Conservation (phyloP, 2,888 invertebrate genomes). For the Heliconius hortense region DNA sequence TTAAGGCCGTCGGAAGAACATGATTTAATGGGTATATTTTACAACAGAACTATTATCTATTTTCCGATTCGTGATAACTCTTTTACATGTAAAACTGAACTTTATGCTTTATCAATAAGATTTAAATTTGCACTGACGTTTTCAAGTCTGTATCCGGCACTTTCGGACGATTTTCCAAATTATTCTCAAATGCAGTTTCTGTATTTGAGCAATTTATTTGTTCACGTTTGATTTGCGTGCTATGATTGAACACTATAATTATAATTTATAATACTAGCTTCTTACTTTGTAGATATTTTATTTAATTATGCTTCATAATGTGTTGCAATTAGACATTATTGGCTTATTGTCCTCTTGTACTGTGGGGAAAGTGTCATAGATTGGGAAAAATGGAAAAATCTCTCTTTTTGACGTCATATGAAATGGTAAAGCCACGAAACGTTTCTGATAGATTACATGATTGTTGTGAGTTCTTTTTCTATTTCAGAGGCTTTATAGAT, state of each 20-base stretch:
- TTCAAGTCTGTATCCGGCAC: slow-evolving; percentile 50
- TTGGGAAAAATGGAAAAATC: not conserved
- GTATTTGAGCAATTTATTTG: slow-evolving; percentile 32
- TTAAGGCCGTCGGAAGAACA: slow-evolving; percentile 72
- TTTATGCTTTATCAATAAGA: slow-evolving; percentile 29
- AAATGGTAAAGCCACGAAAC: not conserved
- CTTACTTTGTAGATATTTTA: not conserved
- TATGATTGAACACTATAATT: slow-evolving; percentile 29
- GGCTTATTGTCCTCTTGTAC: not conserved
- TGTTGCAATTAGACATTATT: not conserved
- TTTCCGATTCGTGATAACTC: slow-evolving; percentile 73
- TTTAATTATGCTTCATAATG: not conserved
- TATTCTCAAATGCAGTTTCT: slow-evolving; percentile 49
- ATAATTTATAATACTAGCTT: not conserved
- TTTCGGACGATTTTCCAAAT: slow-evolving; percentile 59
- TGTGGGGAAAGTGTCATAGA: not conserved
- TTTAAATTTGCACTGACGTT: slow-evolving; percentile 30
- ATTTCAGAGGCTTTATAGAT: no score
- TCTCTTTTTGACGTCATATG: not conserved
- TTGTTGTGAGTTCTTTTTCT: not conserved
- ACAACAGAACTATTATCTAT: slow-evolving; percentile 65
- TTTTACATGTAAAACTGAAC: slow-evolving; percentile 47
- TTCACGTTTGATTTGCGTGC: slow-evolving; percentile 41
- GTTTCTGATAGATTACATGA: not conserved
- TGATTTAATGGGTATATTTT: slow-evolving; percentile 69